Base-by-base conservation (phyloP, 2,888 invertebrate species). In the Drosophila merina region DNA sequence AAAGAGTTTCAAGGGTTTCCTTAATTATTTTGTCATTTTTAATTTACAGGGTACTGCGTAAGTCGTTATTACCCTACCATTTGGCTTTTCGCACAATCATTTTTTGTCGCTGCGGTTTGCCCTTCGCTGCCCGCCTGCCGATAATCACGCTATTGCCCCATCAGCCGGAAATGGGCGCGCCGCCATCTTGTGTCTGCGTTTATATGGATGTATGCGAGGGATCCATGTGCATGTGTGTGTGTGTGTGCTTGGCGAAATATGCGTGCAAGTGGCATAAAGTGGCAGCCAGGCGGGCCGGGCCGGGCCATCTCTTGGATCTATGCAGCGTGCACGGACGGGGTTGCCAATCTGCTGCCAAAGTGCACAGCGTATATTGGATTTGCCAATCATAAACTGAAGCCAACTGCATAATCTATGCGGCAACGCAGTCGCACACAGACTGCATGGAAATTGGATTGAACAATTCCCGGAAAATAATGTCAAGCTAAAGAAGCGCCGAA, bases 371-470 rank as follows among this genome's bases (percentile, higher is more conserved):
- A 82, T 82, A 82, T 82, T 86, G 82, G 82, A 82, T 82, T 87
- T 87, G 79, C 82, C 82, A 82, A 82, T 82, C 87, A 85, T 87
- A 87, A 87, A 82, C 87, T 84, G 85, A 86, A 86, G 81, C 81
- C 85, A 86, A 81, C 82, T 86, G 82, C 87, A 82, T 82, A 82
- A 82, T 86, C 82, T 86, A 85, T 86, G 85, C 87, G 78, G 83
- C 86, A 69, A 66, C 70, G 54, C 72, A 62, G 48, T 59, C 31
- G 30, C 63, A 57, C 73, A 74, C 78, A 86, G 8, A 1, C 14
- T 20, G 49, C 5, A 56, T 68, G 67, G 31, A 67, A 68, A 47
- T 51, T 33, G 44, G 70, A 40, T 70, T 47, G 58, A 68, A 70
- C 50, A 28, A 51, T 51, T 68, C 68, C 47, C 40, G 6, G 6